A percentile compares a stretch with the other conserved stretches of the same genome.
phyloP scores from a whole-genome alignment of 2,888 invertebrate genomes.

The Leptura quadrifasciata region DNA sequence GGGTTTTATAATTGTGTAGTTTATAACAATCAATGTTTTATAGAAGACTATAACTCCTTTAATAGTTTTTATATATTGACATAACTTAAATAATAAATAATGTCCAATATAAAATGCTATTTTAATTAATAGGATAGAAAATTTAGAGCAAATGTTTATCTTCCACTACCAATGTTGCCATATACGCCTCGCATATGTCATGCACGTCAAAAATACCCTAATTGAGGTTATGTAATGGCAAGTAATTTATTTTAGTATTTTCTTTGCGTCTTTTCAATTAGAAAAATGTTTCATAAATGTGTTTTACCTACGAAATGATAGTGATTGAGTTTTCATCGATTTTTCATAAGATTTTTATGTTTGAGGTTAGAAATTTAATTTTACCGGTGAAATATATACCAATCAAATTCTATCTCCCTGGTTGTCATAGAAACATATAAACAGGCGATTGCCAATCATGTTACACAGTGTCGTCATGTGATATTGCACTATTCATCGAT shows the following conservation, averaged over 20 bases:
- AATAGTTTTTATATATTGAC: constrained; percentile 28
- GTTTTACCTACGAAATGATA: too few species aligned
- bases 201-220: too few species aligned
- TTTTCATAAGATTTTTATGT: not conserved
- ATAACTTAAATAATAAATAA: constrained; percentile 25
- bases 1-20: not conserved
- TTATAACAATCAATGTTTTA: not conserved
- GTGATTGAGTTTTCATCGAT: too few species aligned
- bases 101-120: not conserved
- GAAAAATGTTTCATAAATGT: too few species aligned
- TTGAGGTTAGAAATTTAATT: constrained; percentile 35
- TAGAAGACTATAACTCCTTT: not conserved
- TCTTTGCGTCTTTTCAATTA: too few species aligned
- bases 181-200: not conserved
- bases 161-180: not conserved
- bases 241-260: too few species aligned
- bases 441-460: constrained; percentile 60
- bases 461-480: constrained; percentile 57
- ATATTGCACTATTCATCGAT: constrained; percentile 45
- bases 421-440: constrained; percentile 62
- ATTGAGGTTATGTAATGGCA: too few species aligned
- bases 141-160: not conserved
- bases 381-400: constrained; percentile 45
- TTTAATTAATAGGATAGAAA: not conserved
- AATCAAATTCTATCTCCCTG: constrained; percentile 49